Conservation (phyloP, 2,797 vertebrate species). For the Cirrhinus mrigala region DNA sequence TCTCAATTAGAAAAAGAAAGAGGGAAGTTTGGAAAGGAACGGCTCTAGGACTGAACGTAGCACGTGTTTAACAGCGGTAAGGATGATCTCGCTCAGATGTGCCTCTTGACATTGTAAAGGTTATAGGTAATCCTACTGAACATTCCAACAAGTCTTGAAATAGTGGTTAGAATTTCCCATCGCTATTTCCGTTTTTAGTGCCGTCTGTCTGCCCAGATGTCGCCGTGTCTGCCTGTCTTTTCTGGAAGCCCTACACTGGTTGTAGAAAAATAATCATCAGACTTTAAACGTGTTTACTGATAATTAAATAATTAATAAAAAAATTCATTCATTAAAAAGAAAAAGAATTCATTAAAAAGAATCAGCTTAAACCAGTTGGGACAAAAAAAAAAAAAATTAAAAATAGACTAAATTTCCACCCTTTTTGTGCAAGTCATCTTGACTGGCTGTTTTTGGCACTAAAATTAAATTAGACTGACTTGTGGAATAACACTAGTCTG, state of each 20-base stretch:
- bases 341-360: too few species aligned
- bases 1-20: conserved; percentile 82
- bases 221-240: conserved; percentile 24
- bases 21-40: conserved; percentile 82
- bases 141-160: conserved; percentile 35
- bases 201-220: conserved; percentile 36
- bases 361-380: not conserved
- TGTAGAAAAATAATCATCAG: not conserved
- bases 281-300: not conserved
- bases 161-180: conserved; percentile 50
- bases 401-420: not conserved
- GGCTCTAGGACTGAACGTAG: conserved; percentile 63
- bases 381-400: too few species aligned
- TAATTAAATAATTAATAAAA: not conserved
- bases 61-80: conserved; percentile 1
- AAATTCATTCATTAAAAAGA: not conserved
- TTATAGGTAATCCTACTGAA: conserved; percentile 54
- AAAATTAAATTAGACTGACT: conserved; percentile 45
- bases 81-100: conserved; percentile 22
- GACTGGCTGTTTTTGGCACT: conserved; percentile 36
- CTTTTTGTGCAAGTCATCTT: not conserved
- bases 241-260: not conserved
- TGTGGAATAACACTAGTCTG: conserved; percentile 40
- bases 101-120: conserved; percentile 32
- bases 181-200: conserved; percentile 48